Percentiles rank a stretch among this genome's conserved stretches.
Evolutionary conservation across 2,113 vertebrate genomes (phyloP).

Genomic region (cattle (Bos taurus)): DNA sequence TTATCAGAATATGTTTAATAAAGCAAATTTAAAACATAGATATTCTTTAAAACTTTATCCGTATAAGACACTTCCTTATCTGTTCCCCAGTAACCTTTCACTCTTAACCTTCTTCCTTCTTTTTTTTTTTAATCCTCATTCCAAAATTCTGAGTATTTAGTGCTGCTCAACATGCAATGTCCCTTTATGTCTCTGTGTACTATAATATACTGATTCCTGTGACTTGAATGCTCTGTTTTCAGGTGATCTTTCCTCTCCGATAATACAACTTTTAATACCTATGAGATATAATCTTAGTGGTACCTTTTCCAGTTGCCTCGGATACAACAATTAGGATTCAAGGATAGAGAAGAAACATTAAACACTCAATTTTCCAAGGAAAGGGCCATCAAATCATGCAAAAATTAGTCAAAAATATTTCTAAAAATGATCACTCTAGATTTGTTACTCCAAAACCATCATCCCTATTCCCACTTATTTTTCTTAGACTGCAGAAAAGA

Average conservation of each 20-base stretch:
- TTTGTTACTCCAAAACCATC: not conserved
- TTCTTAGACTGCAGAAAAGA: not conserved
- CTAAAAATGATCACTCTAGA: not conserved
- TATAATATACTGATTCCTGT: not conserved
- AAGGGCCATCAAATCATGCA: not conserved
- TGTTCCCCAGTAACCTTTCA: not conserved
- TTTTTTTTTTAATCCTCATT: not conserved
- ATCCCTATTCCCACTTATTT: accelerated
- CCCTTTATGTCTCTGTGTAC: not conserved
- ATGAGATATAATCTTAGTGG: not conserved
- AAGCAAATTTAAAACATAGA: not conserved
- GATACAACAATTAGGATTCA: not conserved
- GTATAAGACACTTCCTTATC: not conserved
- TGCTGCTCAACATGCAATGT: not conserved
- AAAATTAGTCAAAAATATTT: not conserved
- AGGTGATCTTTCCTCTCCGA: not conserved
- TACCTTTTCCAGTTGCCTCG: not conserved
- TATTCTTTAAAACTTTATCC: not conserved
- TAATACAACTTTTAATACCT: not conserved
- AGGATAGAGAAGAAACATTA: not conserved
- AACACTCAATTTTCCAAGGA: not conserved
- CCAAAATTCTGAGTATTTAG: not conserved
- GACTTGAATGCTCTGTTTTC: not conserved
- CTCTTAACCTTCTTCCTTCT: not conserved
- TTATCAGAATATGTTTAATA: not conserved